A percentile compares a stretch with the other conserved stretches of the same genome.
Conservation (phyloP, 2,888 invertebrate genomes). For the Plutella xylostella region DNA sequence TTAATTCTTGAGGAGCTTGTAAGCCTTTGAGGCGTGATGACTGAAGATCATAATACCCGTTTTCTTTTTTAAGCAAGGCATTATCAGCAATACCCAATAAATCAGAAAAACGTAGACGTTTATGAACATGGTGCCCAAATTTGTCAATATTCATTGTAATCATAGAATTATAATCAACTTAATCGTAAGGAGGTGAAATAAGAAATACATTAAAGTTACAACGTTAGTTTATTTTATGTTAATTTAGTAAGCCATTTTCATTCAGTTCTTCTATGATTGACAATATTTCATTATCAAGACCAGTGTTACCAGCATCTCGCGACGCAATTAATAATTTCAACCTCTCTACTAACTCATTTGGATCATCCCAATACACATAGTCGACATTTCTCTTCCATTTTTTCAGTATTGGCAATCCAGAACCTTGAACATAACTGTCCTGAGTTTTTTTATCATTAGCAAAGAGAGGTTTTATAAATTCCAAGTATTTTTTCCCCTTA, state of each 20-base stretch:
- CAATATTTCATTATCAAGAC: slow-evolving; percentile 26
- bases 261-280: slow-evolving; percentile 26
- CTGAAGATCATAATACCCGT: neutral
- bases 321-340: slow-evolving; percentile 20
- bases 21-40: neutral
- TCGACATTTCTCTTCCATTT: slow-evolving; percentile 9
- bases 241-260: slow-evolving; percentile 16
- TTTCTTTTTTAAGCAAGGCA: neutral
- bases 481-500: neutral
- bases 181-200: neutral
- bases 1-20: neutral
- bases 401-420: neutral
- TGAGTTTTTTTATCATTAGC: neutral
- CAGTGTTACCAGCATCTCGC: slow-evolving; percentile 19
- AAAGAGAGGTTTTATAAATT: slow-evolving; percentile 1
- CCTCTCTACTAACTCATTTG: slow-evolving; percentile 20
- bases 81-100: neutral
- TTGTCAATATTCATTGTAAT: too few species aligned
- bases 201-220: neutral
- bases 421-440: neutral
- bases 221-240: neutral
- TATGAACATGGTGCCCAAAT: too few species aligned
- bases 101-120: neutral
- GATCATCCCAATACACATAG: slow-evolving; percentile 20
- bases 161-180: neutral